phyloP scores from a whole-genome alignment of 2,797 vertebrate species.

The Chiroxiphia lanceolata region DNA sequence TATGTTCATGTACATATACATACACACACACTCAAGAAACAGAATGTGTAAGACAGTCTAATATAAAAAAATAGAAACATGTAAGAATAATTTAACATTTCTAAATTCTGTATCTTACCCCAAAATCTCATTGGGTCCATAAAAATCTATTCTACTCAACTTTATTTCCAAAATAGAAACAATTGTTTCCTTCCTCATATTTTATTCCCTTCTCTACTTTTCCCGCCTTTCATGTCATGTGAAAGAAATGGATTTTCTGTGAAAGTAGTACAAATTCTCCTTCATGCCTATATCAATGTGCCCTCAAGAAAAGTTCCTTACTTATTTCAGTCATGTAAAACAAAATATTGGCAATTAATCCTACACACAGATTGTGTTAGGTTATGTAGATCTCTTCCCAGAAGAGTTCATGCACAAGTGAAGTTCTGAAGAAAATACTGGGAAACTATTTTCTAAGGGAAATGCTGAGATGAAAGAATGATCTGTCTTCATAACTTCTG shows the following conservation, averaged over 20 bases:
- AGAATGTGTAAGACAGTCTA: not conserved
- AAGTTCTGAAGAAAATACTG: not conserved
- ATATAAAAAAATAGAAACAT: not conserved
- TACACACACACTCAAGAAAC: not conserved
- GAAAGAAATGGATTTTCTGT: not conserved
- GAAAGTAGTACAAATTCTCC: not conserved
- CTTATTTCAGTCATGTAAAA: not conserved
- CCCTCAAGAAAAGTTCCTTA: not conserved
- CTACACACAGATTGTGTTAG: not conserved
- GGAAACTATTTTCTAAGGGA: not conserved
- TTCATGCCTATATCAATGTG: not conserved
- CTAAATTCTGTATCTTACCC: not conserved
- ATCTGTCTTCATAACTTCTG: not conserved
- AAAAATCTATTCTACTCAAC: not conserved
- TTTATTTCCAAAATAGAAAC: not conserved
- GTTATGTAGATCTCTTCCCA: not conserved
- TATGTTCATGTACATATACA: not conserved
- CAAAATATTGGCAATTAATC: not conserved
- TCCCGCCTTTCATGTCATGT: not conserved
- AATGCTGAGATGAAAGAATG: not conserved
- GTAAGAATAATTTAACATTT: not conserved
- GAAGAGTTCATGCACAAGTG: not conserved
- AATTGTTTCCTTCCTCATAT: not conserved
- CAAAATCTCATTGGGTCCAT: not conserved
- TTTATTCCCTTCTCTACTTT: not conserved